Base-by-base conservation (phyloP, 2,797 vertebrate genomes). In the Pipistrellus pipistrellus region DNA sequence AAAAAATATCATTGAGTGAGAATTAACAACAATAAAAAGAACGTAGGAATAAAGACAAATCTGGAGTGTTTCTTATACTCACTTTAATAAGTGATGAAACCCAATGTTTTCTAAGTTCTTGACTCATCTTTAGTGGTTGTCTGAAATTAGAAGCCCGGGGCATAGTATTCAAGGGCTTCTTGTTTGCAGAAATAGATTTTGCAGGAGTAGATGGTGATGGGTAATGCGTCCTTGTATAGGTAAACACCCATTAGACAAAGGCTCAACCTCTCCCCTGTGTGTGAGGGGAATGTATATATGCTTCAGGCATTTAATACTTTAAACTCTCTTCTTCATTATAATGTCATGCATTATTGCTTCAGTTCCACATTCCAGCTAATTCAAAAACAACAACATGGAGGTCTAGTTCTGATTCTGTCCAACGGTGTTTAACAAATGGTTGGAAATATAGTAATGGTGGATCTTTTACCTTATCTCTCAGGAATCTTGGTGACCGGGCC, bases 331-430 rank as follows among this genome's bases (percentile, higher is more conserved):
- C 27, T 83, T 62, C 80, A 51, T 81, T 90, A 51, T 78, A 69
- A 41, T 72, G 30, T 48, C 12, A 4, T 32, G 35, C 55, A 38
- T 77, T 55, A 72, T 68, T 62, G 68, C 20, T 68, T 55, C 66
- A 73, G 30, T 21, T 88, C 78, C 3, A 9, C 59, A 62, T 75
- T 66, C 20, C 20, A 76, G 10, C 15, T 78, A 73, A 77, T 83
- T 84, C 27, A 55, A 41, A 92, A 76, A 72, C 25, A 59, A 51
- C 46, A 32, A 7, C 6, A 6, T n/a, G 12, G 6, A 32, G 12
- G 7, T n/a, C 38, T 88, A 48, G 30, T 96, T 94, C 21, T 87
- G 55, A 86, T 94, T 86, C 62, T 48, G 46, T 68, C 32, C 64
- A 55, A 44, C 51, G 82, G 10, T 23, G 6, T 30, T 68, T 77